phyloP scores from a whole-genome alignment of 30 jellyfish, hydroid and myxozoan genomes.

The Aurelia sp. region DNA sequence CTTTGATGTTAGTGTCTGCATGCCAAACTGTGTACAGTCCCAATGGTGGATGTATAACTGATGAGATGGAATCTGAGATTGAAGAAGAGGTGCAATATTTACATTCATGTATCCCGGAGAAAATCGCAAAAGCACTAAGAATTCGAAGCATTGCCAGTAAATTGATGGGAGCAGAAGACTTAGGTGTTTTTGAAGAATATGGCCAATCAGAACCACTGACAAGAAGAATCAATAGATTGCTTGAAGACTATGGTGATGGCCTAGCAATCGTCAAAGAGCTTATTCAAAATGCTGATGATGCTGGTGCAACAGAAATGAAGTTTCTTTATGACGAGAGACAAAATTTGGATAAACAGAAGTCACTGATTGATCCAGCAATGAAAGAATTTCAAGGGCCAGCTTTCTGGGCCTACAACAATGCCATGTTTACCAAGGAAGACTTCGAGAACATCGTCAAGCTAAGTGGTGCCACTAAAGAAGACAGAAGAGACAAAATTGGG shows the following conservation, averaged over 20 bases:
- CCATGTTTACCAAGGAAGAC: slow-evolving; percentile 66
- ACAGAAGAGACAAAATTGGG: slow-evolving; percentile 74
- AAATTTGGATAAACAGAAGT: slow-evolving; percentile 24
- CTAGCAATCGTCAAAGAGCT: slow-evolving; percentile 86
- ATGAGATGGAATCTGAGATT: slow-evolving; percentile 2
- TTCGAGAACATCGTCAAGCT: slow-evolving; percentile 78
- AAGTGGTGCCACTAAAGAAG: slow-evolving; percentile 86
- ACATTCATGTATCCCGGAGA: slow-evolving; percentile 45
- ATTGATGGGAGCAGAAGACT: slow-evolving; percentile 50
- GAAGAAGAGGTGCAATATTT: slow-evolving; percentile 18
- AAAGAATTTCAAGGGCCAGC: slow-evolving; percentile 90
- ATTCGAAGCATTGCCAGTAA: slow-evolving; percentile 64
- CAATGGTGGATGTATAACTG: background rate
- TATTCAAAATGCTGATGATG: slow-evolving; percentile 93
- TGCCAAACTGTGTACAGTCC: slow-evolving; percentile 32
- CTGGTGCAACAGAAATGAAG: slow-evolving; percentile 72
- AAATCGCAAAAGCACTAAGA: slow-evolving; percentile 39
- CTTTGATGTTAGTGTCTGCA: background rate
- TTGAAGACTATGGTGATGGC: slow-evolving; percentile 82
- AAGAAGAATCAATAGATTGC: slow-evolving; percentile 65
- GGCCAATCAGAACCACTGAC: slow-evolving; percentile 89
- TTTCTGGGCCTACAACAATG: slow-evolving; percentile 80
- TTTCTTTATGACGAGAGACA: slow-evolving; percentile 74
- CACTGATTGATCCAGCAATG: slow-evolving; percentile 66
- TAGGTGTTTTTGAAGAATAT: slow-evolving; percentile 64